These are phyloP conservation scores for Channa striata DNA, from an alignment of 2,797 vertebrate genomes.

Conservation along the genomic window DNA sequence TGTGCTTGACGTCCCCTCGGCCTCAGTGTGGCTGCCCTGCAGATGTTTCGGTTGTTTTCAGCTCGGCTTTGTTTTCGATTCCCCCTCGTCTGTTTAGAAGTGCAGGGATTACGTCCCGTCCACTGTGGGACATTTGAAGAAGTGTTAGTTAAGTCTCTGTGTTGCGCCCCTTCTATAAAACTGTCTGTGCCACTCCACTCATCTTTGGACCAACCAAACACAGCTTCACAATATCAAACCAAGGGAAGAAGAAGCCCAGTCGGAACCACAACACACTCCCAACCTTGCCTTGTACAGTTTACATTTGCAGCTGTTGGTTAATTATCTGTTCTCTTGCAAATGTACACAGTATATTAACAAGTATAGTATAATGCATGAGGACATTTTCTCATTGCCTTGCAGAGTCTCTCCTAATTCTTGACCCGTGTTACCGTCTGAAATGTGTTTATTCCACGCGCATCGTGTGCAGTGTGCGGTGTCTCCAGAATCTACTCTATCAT, in stretches of 20 bases:
- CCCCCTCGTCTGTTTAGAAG: constrained; percentile 73
- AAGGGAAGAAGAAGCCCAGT: constrained; percentile 21
- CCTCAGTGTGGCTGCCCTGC: constrained; percentile 55
- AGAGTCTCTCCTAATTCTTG: constrained; percentile 5
- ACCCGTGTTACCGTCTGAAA: not conserved
- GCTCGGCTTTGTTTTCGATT: constrained; percentile 76
- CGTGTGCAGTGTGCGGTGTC: constrained; percentile 14
- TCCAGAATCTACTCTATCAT: constrained; percentile 18
- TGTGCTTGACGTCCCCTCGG: constrained; percentile 61
- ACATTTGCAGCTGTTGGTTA: constrained; percentile 27
- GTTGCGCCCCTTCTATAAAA: constrained; percentile 37
- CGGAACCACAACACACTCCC: not conserved
- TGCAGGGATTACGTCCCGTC: constrained; percentile 68
- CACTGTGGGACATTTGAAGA: constrained; percentile 64
- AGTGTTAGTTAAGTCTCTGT: constrained; percentile 50
- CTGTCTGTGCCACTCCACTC: constrained; percentile 37
- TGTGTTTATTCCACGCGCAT: constrained; percentile 1
- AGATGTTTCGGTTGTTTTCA: constrained; percentile 83
- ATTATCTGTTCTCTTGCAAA: constrained; percentile 4
- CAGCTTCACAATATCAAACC: constrained; percentile 22
- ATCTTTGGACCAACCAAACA: constrained; percentile 18
- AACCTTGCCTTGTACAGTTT: too few species aligned
- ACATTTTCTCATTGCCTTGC: too few species aligned
- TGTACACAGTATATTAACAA: not conserved
- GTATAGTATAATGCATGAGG: not conserved